Conservation (phyloP, 2,888 invertebrate genomes). For the Plebejus anna region DNA sequence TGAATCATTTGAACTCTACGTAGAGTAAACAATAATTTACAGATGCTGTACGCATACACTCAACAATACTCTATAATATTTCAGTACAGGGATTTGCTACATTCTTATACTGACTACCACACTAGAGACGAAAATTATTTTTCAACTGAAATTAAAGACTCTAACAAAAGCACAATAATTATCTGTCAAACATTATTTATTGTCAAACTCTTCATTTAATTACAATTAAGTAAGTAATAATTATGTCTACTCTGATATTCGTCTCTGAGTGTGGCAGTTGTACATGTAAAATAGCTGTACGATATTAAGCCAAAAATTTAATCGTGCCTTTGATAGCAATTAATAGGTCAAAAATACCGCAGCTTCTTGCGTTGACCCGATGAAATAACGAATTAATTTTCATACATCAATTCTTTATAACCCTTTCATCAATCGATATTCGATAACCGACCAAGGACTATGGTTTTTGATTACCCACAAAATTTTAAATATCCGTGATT, state of each 20-base stretch:
- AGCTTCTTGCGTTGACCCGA: background rate
- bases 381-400: background rate
- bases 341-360: background rate
- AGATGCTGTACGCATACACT: background rate
- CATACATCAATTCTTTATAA: background rate
- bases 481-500: background rate
- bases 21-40: background rate
- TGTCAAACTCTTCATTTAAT: too few species aligned
- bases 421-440: background rate
- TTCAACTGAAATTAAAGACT: too few species aligned
- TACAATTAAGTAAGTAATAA: too few species aligned
- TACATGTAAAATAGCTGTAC: too few species aligned
- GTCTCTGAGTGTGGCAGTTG: too few species aligned
- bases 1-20: slow-evolving; percentile 20
- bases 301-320: too few species aligned
- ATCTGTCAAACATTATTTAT: too few species aligned
- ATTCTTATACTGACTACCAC: too few species aligned
- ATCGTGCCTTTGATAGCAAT: background rate
- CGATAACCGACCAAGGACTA: background rate
- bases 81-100: too few species aligned
- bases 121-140: too few species aligned
- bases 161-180: too few species aligned
- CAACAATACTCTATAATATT: background rate
- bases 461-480: background rate
- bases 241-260: too few species aligned